Base-by-base conservation (phyloP, 2,113 vertebrate species). In the Alectura lathami region DNA sequence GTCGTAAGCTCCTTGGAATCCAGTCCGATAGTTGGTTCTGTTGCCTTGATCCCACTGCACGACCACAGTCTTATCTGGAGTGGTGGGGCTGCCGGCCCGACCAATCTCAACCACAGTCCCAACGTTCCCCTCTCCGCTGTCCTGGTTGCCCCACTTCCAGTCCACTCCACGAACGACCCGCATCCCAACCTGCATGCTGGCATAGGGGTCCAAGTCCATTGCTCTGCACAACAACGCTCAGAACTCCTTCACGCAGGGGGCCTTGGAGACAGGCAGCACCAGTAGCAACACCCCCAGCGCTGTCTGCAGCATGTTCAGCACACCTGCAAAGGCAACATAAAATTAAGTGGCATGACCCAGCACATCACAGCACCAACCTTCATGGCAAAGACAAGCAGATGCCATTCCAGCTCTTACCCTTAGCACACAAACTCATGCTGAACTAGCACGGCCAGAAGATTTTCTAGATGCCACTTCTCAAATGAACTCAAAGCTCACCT, bases 31-130 rank as follows among this genome's bases (percentile, higher is more conserved):
- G 97, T 99, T 99, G 72, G 99, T 99, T 34, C 99, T 98, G 21
- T 99, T 99, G 84, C 99, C 99, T 38, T 98, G 99, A 95, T 99
- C 99, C 99, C 99, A 99, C 97, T 99, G 99, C 79, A 99, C 99
- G 3, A 99, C 99, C 63, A 99, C 99, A 0, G 99, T 99, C 95
- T 99, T 99, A 94, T 99, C 99, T 0, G 99, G 99, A 0, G 99
- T 99, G 3, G 99, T 99, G 29, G 99, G 99, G 98, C 99, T 99
- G 91, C 99, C 99, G 14, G 99, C 98, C 16, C 99, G 98, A 36
- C 99, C 99, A 4, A 99, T 99, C 97, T 99, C 99, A 93, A 99
- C 99, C 97, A 99, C 99, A 0, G 99, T 99, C 89, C 99, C 99
- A 57, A 99, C 98, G 3, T 99, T 99, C n/a, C 99, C 99, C 97